phyloP scores from a whole-genome alignment of 2,888 invertebrate genomes.

The Amblyjoppa fuscipennis region DNA sequence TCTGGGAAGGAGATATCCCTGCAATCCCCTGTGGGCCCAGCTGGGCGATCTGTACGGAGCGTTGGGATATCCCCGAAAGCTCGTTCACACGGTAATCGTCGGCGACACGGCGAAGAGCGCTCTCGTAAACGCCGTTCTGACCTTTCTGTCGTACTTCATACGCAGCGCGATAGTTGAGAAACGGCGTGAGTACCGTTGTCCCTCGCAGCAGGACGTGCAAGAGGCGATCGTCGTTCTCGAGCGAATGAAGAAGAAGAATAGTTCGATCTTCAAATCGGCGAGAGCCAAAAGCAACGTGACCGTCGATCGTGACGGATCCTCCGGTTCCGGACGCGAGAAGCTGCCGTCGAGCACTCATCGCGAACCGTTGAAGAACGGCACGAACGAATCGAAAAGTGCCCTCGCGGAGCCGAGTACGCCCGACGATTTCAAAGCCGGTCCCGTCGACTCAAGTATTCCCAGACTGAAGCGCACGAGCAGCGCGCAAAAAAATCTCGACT shows the following conservation, averaged over 20 bases:
- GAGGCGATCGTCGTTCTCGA: slow-evolving; percentile 78
- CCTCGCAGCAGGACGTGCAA: slow-evolving; percentile 77
- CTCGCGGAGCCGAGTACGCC: slow-evolving; percentile 1
- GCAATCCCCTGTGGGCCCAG: slow-evolving; percentile 96
- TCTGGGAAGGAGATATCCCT: slow-evolving; percentile 89
- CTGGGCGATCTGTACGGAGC: slow-evolving; percentile 95
- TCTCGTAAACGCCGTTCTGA: slow-evolving; percentile 90
- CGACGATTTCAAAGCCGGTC: slow-evolving; percentile 21
- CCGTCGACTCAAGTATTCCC: slow-evolving; percentile 61
- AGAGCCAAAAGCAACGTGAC: neutral
- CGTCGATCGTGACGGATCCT: slow-evolving; percentile 11
- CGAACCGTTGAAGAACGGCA: slow-evolving; percentile 33
- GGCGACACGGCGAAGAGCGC: slow-evolving; percentile 88
- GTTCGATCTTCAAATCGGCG: slow-evolving; percentile 46
- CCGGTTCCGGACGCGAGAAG: slow-evolving; percentile 19
- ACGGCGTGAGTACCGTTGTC: slow-evolving; percentile 76
- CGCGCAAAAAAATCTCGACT: slow-evolving; percentile 77
- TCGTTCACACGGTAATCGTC: slow-evolving; percentile 93
- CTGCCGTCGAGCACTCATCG: slow-evolving; percentile 21
- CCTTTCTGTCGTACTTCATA: slow-evolving; percentile 94
- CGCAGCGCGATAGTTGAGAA: slow-evolving; percentile 83
- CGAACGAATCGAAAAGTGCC: slow-evolving; percentile 8
- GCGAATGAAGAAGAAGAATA: slow-evolving; percentile 72
- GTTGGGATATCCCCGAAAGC: slow-evolving; percentile 91
- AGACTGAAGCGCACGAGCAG: slow-evolving; percentile 77